Base-by-base conservation (phyloP, 2,888 invertebrate species). In the Polydrusus tereticollis region DNA sequence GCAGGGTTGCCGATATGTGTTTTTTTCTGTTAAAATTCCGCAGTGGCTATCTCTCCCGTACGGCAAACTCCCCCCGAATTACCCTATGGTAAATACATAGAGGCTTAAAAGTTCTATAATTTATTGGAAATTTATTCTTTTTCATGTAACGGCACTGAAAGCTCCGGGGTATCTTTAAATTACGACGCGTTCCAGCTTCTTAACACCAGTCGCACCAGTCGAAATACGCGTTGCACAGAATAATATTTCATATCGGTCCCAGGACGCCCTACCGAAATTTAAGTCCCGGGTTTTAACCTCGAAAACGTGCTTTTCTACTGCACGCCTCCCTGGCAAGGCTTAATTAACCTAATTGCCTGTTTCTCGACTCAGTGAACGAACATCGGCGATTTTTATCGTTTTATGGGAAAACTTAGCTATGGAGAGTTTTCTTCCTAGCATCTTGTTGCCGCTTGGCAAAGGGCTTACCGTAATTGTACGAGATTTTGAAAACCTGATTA, bases 241-340 rank as follows among this genome's bases (percentile, higher is more conserved):
- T 66, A 72, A 74, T 74, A 74, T 69, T 71, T 74, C 74, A 74
- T 74, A 72, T 69, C 64, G 74, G 71, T 74, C 74, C 74, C 74
- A 60, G 63, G 71, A 59, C 68, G 41, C 45, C 50, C 14, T 58
- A 38, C 29, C 29, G 63, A 67, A 70, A 72, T 72, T 68, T 72
- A 68, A 68, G 72, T 68, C 64, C 57, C 59, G 21, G 59, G 58
- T 72, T 72, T 55, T 47, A 57, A 47, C 57, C 72, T 60, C 67
- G 57, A 63, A 68, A 64, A 63, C 72, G 72, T 67, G 67, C 72
- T 62, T 68, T 60, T 69, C 68, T 59, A 72, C 41, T 63, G 62
- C 57, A 72, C 67, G 67, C 52, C 33, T 72, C 59, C 50, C 68
- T 58, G 59, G 55, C 45, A 63, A 68, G 47, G 50, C 72, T 72